Evolutionary conservation across 2,888 invertebrate species (phyloP).

Genomic region (Pycnomerus fuliginosus): DNA sequence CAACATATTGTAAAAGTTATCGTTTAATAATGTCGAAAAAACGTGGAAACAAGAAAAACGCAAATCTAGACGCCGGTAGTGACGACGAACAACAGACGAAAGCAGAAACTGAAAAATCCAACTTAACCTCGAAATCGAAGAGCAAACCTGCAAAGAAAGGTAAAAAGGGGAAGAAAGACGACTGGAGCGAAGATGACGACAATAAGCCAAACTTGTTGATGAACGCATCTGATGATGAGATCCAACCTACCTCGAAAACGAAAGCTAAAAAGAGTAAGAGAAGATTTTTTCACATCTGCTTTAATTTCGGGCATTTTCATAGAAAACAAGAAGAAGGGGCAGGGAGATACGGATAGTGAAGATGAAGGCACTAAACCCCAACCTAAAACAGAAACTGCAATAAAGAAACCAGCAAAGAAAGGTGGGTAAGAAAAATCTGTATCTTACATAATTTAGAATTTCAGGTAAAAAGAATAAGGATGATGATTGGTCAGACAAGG

Average conservation of each 20-base stretch:
- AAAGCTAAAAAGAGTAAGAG: constrained; percentile 33
- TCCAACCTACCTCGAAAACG: constrained; percentile 30
- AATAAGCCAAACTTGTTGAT: constrained; percentile 25
- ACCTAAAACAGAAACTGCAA: constrained; percentile 12
- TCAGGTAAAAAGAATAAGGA: constrained; percentile 37
- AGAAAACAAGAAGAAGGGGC: constrained; percentile 46
- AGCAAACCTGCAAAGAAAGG: constrained; percentile 55
- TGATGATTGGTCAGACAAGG: no score
- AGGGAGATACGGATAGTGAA: no score
- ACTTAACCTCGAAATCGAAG: constrained; percentile 57
- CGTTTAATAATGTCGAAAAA: constrained; percentile 59
- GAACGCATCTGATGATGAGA: constrained; percentile 47
- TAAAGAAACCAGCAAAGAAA: constrained; percentile 24
- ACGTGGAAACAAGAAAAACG: constrained; percentile 60
- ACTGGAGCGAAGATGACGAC: constrained; percentile 46
- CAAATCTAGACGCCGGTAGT: constrained; percentile 58
- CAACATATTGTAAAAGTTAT: neutral
- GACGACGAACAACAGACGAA: constrained; percentile 47
- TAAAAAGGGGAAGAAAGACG: constrained; percentile 44
- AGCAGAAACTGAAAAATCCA: constrained; percentile 42
- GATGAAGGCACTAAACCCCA: constrained; percentile 36
- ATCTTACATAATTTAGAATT: neutral
- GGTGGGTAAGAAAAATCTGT: constrained; percentile 7
- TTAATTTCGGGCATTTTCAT: no score
- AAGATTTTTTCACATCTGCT: no score